Evolutionary conservation across 2,113 vertebrate genomes (phyloP), one percentile per base, ranked within the genome.

Genomic region (Dinomys branickii): DNA sequence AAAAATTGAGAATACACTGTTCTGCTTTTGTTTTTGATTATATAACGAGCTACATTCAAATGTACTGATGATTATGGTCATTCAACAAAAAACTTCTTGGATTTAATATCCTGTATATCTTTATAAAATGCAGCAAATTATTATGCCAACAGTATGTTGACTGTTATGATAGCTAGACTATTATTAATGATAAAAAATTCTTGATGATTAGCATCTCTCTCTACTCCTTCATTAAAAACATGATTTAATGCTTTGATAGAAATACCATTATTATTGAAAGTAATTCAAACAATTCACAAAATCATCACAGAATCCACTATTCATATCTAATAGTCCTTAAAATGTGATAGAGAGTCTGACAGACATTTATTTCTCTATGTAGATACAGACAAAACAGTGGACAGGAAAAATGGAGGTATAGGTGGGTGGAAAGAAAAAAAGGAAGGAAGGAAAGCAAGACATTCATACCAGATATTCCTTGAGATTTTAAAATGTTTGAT

Each of bases 1-100:
- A 97, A 92, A 96, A 97, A 87, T 58, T 69, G 44, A 95, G 90
- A 98, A 96, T 80, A 95, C 54, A 41, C 24, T 98, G 96, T 96
- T 85, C 65, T 87, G 13, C 24, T 95, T 96, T 67, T 78, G 26
- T 78, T 94, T 96, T 95, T 38, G 38, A 81, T 92, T 82, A 78
- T 52, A 28, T 92, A 97, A 97, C 75, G 97, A 96, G 91, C 38
- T 91, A 80, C n/a, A 96, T 97, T 96, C 86, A 94, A 88, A 78
- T 33, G 44, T 91, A 35, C 17, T 85, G 33, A 94, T 35, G 0
- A 85, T 90, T 97, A 88, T 80, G 65, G 47, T 63, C 94, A 95
- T 61, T 91, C 26, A 94, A 61, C n/a, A 97, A 97, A 77, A 44
- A 59, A 14, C 90, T 30, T 73, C 80, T 92, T 61, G 20, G 73